These are phyloP conservation scores for Mythimna lalbum DNA, from an alignment of 2,888 invertebrate species.

Conservation along the genomic window DNA sequence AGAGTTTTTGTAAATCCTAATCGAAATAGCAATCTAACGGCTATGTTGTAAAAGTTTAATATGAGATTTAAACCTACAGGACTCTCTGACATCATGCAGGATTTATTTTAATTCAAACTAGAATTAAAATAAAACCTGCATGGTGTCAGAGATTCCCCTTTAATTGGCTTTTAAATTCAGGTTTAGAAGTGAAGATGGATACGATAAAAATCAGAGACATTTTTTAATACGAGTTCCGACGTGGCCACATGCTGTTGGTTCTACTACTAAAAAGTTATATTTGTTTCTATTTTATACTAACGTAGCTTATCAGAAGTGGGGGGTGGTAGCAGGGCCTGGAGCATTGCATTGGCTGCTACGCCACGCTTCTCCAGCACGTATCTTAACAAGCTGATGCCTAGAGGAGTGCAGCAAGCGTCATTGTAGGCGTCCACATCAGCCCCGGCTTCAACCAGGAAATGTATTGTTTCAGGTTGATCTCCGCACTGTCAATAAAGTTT, in stretches of 20 bases:
- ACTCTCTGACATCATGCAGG: too few relatives aligned
- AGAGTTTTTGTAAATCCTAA: neutral
- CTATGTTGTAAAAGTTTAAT: too few relatives aligned
- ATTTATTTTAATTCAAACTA: too few relatives aligned
- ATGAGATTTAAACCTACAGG: too few relatives aligned
- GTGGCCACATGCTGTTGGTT: neutral
- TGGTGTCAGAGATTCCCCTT: too few relatives aligned
- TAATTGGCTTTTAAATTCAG: too few relatives aligned
- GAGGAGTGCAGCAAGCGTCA: conserved; percentile 89
- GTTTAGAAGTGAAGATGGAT: too few relatives aligned
- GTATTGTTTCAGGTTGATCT: conserved; percentile 77
- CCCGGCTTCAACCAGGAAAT: conserved; percentile 87
- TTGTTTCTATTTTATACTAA: conserved; percentile 57
- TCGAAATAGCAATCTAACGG: neutral
- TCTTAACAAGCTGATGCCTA: conserved; percentile 82
- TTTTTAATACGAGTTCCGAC: too few relatives aligned
- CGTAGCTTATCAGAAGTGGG: conserved; percentile 51
- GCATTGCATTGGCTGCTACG: conserved; percentile 68
- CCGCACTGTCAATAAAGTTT: conserved; percentile 71
- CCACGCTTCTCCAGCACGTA: conserved; percentile 76
- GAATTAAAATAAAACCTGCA: too few relatives aligned
- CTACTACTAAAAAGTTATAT: neutral
- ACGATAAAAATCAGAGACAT: too few relatives aligned
- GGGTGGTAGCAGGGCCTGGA: conserved; percentile 75
- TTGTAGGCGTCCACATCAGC: conserved; percentile 87